phyloP scores from a whole-genome alignment of 2,797 vertebrate species.

The Myiotriccus ornatus region DNA sequence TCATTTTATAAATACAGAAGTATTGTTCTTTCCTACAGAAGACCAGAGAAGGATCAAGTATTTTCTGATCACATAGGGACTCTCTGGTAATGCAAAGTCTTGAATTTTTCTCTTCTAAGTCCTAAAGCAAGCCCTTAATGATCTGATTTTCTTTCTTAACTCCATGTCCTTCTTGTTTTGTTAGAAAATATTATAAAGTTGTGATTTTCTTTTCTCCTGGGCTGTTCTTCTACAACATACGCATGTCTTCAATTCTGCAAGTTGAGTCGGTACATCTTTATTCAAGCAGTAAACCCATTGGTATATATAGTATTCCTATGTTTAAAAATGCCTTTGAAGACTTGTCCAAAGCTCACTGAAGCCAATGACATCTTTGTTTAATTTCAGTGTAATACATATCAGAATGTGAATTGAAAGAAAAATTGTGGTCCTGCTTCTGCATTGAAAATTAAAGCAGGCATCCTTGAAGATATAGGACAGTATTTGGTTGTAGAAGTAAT shows the following conservation, averaged over 20 bases:
- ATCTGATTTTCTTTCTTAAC: neutral
- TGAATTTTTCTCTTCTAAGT: neutral
- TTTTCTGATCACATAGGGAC: neutral
- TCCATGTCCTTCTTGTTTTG: neutral
- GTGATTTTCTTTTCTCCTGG: neutral
- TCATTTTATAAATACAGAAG: neutral
- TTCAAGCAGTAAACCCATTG: neutral
- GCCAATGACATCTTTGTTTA: constrained; percentile 24
- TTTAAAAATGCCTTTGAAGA: constrained; percentile 23
- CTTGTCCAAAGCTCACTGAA: neutral
- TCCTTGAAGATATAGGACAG: neutral
- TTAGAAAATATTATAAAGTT: neutral
- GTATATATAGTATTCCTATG: neutral
- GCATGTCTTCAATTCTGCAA: neutral
- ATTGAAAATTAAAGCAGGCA: neutral
- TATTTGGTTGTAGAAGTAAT: neutral
- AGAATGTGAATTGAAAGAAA: neutral
- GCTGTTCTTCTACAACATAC: neutral
- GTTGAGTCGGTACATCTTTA: neutral
- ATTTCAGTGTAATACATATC: neutral
- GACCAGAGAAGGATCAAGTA: neutral
- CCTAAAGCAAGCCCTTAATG: neutral
- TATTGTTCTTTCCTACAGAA: neutral
- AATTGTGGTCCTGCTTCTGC: neutral
- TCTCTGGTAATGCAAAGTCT: neutral